These are phyloP conservation scores for Gonatopus flavifemur DNA, from an alignment of 1,140 invertebrate species.

Conservation along the genomic window DNA sequence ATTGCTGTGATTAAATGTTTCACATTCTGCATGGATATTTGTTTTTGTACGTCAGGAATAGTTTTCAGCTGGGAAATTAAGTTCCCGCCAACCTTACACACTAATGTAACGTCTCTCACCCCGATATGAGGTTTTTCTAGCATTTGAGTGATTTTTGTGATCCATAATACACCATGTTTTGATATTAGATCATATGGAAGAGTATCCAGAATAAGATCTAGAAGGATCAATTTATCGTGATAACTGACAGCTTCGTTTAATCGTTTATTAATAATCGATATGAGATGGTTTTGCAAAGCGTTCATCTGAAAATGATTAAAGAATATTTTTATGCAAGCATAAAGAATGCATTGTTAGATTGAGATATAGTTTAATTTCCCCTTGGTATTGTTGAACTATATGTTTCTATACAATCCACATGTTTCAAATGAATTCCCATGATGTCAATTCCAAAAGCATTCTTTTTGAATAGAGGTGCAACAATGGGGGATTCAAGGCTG, in stretches of 20 bases:
- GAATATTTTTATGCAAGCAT: too few species aligned
- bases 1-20: constrained; percentile 40
- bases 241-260: constrained; percentile 30
- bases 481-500: too few species aligned
- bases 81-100: constrained; percentile 33
- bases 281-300: constrained; percentile 18
- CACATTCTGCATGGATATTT: constrained; percentile 44
- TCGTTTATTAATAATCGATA: constrained; percentile 29
- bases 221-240: constrained; percentile 23
- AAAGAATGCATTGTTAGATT: too few species aligned
- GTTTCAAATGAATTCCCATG: too few species aligned
- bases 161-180: constrained; percentile 42
- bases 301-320: constrained; percentile 28
- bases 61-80: constrained; percentile 32
- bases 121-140: constrained; percentile 35
- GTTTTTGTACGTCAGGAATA: constrained; percentile 43
- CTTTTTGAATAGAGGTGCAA: too few species aligned
- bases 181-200: constrained; percentile 32
- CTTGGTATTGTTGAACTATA: too few species aligned
- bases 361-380: too few species aligned
- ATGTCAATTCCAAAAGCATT: too few species aligned
- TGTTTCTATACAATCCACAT: too few species aligned
- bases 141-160: constrained; percentile 37
- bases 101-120: constrained; percentile 22
- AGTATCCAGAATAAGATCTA: constrained; percentile 22